Conservation (phyloP, 2,888 invertebrate species). For the Zeuzera pyrina region DNA sequence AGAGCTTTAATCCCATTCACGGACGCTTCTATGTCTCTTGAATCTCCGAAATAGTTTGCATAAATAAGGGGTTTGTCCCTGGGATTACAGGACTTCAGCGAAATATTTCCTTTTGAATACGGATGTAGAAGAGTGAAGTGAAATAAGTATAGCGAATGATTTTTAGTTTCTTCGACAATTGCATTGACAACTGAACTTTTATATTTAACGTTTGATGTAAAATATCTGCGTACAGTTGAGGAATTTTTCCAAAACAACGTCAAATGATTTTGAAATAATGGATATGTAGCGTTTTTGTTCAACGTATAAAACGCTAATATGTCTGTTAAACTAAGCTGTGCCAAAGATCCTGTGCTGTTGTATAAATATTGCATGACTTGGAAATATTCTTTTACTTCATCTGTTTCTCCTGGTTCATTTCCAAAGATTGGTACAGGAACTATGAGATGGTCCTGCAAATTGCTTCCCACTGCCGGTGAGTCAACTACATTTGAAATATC, state of each 20-base stretch:
- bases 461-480: conserved; percentile 59
- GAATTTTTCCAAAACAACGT: conserved; percentile 32
- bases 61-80: conserved; percentile 73
- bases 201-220: conserved; percentile 13
- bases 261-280: conserved; percentile 37
- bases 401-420: conserved; percentile 26
- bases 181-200: conserved; percentile 26
- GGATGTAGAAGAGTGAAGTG: conserved; percentile 55
- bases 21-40: conserved; percentile 55
- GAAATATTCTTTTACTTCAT: conserved; percentile 25
- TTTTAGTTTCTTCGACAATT: conserved; percentile 26
- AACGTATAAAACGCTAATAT: conserved; percentile 73
- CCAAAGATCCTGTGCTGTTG: conserved; percentile 61
- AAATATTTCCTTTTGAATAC: conserved; percentile 66
- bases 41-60: conserved; percentile 75
- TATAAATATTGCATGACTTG: conserved; percentile 59
- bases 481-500: conserved; percentile 44
- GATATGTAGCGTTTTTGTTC: conserved; percentile 33
- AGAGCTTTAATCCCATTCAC: conserved; percentile 33
- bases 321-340: conserved; percentile 68
- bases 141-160: conserved; percentile 35
- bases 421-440: conserved; percentile 44
- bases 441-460: conserved; percentile 67
- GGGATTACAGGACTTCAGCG: conserved; percentile 70
- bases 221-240: conserved; percentile 39